These are phyloP conservation scores for Automeris io DNA, from an alignment of 2,888 invertebrate genomes.

Conservation along the genomic window DNA sequence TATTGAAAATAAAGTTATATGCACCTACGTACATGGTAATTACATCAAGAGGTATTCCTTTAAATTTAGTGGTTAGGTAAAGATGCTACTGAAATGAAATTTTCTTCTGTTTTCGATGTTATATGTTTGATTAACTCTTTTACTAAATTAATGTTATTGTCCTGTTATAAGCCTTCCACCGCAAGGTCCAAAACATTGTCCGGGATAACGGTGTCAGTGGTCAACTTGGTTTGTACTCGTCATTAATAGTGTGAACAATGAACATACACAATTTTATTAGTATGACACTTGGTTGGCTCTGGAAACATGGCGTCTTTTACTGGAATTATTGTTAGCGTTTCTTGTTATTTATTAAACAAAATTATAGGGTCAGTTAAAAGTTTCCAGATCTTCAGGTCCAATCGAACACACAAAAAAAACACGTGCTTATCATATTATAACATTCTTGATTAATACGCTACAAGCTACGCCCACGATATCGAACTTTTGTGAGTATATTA, in stretches of 20 bases:
- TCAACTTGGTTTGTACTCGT: constrained; percentile 73
- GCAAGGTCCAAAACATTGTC: constrained; percentile 71
- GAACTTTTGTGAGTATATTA: constrained; percentile 3
- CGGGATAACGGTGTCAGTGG: constrained; percentile 73
- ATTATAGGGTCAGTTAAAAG: background rate
- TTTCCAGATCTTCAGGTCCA: background rate
- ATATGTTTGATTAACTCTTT: constrained; percentile 26
- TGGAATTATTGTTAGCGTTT: too few relatives aligned
- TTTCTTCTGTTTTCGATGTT: constrained; percentile 20
- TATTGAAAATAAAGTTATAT: too few relatives aligned
- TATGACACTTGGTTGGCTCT: constrained; percentile 43
- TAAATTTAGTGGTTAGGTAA: background rate
- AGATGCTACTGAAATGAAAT: constrained; percentile 27
- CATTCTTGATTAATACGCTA: constrained; percentile 9
- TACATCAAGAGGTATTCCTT: too few relatives aligned
- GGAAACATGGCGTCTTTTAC: constrained; percentile 20
- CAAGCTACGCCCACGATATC: constrained; percentile 21
- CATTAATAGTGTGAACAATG: constrained; percentile 28
- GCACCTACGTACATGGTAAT: too few relatives aligned
- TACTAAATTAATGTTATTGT: constrained; percentile 59
- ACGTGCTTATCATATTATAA: constrained; percentile 19
- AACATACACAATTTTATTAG: constrained; percentile 31
- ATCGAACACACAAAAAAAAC: constrained; percentile 6
- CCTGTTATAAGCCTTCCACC: constrained; percentile 63
- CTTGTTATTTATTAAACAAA: too few relatives aligned